Base-by-base conservation (phyloP, 2,797 vertebrate species). In the Streptopelia turtur region DNA sequence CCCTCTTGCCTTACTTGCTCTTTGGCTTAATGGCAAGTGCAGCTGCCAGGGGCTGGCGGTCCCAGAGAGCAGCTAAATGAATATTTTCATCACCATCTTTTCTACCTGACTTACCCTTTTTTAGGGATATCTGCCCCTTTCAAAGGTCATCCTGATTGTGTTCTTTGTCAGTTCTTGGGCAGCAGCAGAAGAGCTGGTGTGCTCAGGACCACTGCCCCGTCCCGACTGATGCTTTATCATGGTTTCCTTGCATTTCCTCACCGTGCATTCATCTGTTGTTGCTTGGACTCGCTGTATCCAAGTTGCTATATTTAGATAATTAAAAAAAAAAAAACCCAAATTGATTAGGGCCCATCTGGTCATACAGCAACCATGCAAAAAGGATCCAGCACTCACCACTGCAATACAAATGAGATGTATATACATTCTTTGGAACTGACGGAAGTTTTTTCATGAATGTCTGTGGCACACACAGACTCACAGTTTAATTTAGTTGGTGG, bases 271-370 rank as follows among this genome's bases (percentile, higher is more conserved):
- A 5, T 56, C 25, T 35, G 49, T 22, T 39, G 41, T 12, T 39
- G 18, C 72, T 30, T 31, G 61, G 21, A 23, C 43, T 79, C 14
- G n/a, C 52, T 45, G 30, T 6, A 59, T 37, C 30, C 22, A 33
- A 24, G 35, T 33, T 77, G 21, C 24, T 49, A 1, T 5, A 13
- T 41, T 27, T 52, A 35, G 59, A 35, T 45, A 45, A 56, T 22
- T 22, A 52, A 41, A 61, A 61, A 17, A n/a, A n/a, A n/a, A 3
- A 66, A 7, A 16, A 7, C 22, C 0, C 37, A 37, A 35, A 22
- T 14, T 28, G 49, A 43, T 66, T 37, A 37, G 53, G 65, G 23
- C 23, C 61, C 61, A 31, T 39, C 61, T 74, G 50, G 28, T 35
- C 23, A 18, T 33, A 30, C 55, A 45, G 30, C 35, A n/a, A 31